Evolutionary conservation across 2,888 invertebrate species (phyloP), one percentile per base, ranked within the genome.

Genomic region (Cryptocephalus moraei): DNA sequence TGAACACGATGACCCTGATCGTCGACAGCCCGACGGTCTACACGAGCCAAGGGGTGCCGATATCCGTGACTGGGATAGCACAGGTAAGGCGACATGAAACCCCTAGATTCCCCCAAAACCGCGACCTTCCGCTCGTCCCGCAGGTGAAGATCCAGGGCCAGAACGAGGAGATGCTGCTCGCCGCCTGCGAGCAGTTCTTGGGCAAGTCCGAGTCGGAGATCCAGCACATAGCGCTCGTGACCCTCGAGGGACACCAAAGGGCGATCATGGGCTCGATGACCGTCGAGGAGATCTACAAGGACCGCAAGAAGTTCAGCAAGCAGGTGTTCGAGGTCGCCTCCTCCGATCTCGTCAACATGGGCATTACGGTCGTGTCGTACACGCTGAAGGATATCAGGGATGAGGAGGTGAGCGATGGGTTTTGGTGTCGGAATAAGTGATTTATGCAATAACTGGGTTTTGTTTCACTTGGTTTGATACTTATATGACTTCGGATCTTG

Each of bases 211-310:
- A 93, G 64, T 71, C 80, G 9, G 92, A 93, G 71, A 91, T 93
- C 58, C 91, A 89, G 64, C 86, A 90, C 67, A 90, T 93, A 70
- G 92, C 92, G 22, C 75, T 92, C 51, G 91, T 91, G 34, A 94
- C 93, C 38, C 73, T 93, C 22, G 93, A 94, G 73, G 63, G 93
- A 45, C 93, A 94, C 67, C 93, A 94, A 71, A 78, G 93, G 54
- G 93, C 93, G 56, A 93, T 93, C 54, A 94, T 94, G 93, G 93
- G 93, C 32, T 91, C 91, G 53, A 93, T 93, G 93, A 93, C 92
- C 1, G 92, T 94, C 4, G 93, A 93, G 73, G 93, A 94, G 73
- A 93, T 94, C 64, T 94, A 93, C 70, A 93, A 93, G 67, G 93
- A 94, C 68, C 80, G 94, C 47, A 93, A 94, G 72, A 93, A 93